Evolutionary conservation across 2,797 vertebrate genomes (phyloP).

Genomic region (Betta splendens): DNA sequence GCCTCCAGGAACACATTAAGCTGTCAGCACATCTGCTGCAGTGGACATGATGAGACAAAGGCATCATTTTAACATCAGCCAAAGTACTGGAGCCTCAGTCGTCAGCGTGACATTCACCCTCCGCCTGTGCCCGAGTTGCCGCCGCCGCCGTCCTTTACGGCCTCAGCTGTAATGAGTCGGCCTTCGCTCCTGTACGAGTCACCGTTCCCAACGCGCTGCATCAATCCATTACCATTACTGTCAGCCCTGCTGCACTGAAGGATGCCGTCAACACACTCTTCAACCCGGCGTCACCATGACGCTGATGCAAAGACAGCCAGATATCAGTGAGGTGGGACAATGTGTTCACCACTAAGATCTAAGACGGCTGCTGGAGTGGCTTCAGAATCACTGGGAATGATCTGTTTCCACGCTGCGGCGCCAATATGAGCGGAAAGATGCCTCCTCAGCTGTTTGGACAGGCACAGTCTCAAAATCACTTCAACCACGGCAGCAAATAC

Average conservation of each 20-base stretch:
- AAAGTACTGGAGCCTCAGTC: constrained; percentile 9
- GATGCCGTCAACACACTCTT: constrained; percentile 63
- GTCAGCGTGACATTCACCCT: constrained; percentile 14
- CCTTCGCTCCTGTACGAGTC: constrained; percentile 51
- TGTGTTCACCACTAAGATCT: constrained; percentile 5
- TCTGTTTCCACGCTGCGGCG: background rate
- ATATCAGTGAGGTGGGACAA: constrained; percentile 33
- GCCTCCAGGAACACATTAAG: constrained; percentile 7
- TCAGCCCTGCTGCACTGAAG: constrained; percentile 47
- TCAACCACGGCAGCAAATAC: background rate
- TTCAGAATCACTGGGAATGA: background rate
- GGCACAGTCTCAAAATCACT: background rate
- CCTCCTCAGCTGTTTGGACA: background rate
- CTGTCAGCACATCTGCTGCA: constrained; percentile 9
- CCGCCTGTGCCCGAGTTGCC: background rate
- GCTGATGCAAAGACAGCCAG: constrained; percentile 42
- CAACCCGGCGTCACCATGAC: constrained; percentile 51
- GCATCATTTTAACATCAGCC: constrained; percentile 20
- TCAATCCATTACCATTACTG: constrained; percentile 66
- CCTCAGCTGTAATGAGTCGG: constrained; percentile 45
- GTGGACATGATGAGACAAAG: constrained; percentile 22
- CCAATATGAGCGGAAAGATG: background rate
- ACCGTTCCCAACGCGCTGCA: constrained; percentile 36
- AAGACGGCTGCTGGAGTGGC: constrained; percentile 2
- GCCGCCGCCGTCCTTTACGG: constrained; percentile 18